These are phyloP conservation scores for Argyresthia albistria DNA, from an alignment of 2,888 invertebrate species.

Conservation along the genomic window DNA sequence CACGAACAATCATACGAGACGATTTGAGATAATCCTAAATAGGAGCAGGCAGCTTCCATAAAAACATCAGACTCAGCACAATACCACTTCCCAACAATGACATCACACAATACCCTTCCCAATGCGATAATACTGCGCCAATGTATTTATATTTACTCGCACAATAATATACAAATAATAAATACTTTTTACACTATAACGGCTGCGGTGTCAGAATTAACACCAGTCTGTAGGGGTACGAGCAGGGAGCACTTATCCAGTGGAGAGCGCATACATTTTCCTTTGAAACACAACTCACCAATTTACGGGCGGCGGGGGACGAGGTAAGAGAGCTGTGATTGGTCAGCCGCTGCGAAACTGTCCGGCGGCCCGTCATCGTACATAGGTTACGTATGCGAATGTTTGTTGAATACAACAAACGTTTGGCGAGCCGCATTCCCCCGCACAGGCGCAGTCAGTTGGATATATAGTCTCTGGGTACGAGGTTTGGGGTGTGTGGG, in stretches of 20 bases:
- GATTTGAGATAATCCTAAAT: slow-evolving; percentile 47
- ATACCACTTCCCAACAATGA: slow-evolving; percentile 30
- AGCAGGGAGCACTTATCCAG: too few relatives aligned
- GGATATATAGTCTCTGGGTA: not conserved
- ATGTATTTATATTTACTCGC: slow-evolving; percentile 57
- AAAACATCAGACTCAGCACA: slow-evolving; percentile 40
- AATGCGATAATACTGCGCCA: slow-evolving; percentile 32
- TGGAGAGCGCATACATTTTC: too few relatives aligned
- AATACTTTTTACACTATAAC: slow-evolving; percentile 41
- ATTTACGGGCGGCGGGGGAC: too few relatives aligned
- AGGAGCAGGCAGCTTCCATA: slow-evolving; percentile 35
- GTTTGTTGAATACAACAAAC: too few relatives aligned
- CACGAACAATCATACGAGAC: slow-evolving; percentile 35
- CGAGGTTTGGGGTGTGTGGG: not conserved
- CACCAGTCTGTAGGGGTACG: slow-evolving; percentile 23
- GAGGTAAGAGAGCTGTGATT: too few relatives aligned
- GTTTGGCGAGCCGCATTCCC: too few relatives aligned
- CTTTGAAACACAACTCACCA: too few relatives aligned
- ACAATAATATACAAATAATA: slow-evolving; percentile 65
- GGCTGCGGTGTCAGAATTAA: slow-evolving; percentile 60
- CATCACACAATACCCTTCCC: slow-evolving; percentile 18
- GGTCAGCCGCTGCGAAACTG: too few relatives aligned
- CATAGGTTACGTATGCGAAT: too few relatives aligned
- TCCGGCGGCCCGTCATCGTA: too few relatives aligned
- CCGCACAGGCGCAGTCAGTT: too few relatives aligned